Evolutionary conservation across 1,140 invertebrate genomes (phyloP).

Genomic region (Cydia amplana): DNA sequence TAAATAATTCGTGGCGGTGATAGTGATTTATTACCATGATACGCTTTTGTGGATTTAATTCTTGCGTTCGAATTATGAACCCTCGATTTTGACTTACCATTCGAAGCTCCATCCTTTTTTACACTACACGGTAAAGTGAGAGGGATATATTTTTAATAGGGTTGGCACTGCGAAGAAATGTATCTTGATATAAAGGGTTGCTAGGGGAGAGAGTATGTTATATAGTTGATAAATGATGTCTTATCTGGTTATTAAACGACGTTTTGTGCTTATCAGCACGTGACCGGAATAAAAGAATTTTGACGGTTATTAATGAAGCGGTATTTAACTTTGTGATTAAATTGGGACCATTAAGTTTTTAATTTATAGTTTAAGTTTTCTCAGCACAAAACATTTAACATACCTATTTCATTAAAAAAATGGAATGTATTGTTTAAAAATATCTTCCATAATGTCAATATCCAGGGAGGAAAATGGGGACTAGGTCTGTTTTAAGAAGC

Average conservation of each 20-base stretch:
- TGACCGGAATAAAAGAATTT: conserved; percentile 15
- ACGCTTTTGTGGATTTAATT: conserved; percentile 49
- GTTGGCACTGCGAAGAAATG: conserved; percentile 34
- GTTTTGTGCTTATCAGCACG: conserved; percentile 14
- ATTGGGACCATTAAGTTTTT: conserved; percentile 7
- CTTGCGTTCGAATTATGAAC: conserved; percentile 49
- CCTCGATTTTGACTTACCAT: conserved; percentile 21
- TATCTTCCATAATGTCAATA: too few relatives aligned
- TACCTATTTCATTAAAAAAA: too few relatives aligned
- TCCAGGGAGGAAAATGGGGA: too few relatives aligned
- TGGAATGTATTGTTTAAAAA: too few relatives aligned
- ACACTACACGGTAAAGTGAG: conserved; percentile 15
- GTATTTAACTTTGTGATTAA: conserved; percentile 8
- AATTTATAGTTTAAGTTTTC: neutral
- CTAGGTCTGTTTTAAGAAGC: too few relatives aligned
- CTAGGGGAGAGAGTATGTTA: conserved; percentile 17
- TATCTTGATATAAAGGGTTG: conserved; percentile 31
- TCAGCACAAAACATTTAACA: too few relatives aligned
- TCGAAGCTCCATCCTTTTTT: conserved; percentile 5
- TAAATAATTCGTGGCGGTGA: conserved; percentile 57
- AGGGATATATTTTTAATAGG: conserved; percentile 44
- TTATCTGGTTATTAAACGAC: conserved; percentile 29
- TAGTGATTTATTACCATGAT: conserved; percentile 55
- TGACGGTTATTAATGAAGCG: conserved; percentile 24
- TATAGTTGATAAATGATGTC: conserved; percentile 29